A percentile compares a stretch with the other conserved stretches of the same genome.
These are phyloP conservation scores for Castor canadensis DNA, from an alignment of 2,113 vertebrate species.

Conservation along the genomic window DNA sequence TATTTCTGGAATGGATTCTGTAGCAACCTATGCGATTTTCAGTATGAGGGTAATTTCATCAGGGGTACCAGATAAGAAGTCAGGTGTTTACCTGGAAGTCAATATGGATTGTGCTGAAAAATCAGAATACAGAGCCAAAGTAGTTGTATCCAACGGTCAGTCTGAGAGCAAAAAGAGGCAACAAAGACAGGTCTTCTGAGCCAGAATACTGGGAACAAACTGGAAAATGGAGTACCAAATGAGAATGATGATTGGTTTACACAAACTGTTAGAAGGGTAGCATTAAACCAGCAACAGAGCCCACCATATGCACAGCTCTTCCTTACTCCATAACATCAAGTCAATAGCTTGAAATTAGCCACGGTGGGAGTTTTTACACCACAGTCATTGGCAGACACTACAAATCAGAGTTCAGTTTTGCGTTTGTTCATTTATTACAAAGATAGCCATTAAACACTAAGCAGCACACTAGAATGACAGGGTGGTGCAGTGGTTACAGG, in stretches of 20 bases:
- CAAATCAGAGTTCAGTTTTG: neutral
- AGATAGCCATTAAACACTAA: no score
- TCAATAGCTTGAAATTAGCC: neutral
- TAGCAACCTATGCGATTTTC: neutral
- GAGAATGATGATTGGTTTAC: neutral
- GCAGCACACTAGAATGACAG: neutral
- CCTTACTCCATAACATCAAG: accelerated
- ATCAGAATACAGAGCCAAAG: neutral
- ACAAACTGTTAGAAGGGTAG: no score
- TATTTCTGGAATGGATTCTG: neutral
- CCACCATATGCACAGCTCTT: accelerated
- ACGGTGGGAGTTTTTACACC: neutral
- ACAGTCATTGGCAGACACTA: neutral
- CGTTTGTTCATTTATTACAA: neutral
- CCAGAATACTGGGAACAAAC: accelerated
- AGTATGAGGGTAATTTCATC: neutral
- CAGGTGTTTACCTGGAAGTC: neutral
- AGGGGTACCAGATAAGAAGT: neutral
- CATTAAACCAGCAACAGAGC: neutral
- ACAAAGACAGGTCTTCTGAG: neutral
- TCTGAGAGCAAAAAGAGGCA: neutral
- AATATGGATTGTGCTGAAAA: neutral
- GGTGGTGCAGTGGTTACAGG: accelerated
- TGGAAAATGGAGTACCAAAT: neutral
- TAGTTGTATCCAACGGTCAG: neutral